A percentile compares a stretch with the other conserved stretches of the same genome.
Evolutionary conservation across 2,113 vertebrate species (phyloP).

Genomic region (Platysternon megacephalum): DNA sequence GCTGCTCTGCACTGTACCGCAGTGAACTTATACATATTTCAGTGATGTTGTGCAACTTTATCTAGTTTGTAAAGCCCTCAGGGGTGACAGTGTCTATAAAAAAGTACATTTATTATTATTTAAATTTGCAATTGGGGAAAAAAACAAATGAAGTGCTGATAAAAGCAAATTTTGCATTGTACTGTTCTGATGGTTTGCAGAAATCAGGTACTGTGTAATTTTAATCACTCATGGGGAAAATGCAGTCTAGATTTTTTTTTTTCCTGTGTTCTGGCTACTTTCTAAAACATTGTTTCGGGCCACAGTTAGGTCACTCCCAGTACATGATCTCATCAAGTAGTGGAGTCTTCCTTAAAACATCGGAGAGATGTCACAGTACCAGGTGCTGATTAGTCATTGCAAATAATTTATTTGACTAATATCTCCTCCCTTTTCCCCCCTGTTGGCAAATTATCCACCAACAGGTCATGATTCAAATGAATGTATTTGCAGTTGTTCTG

Average conservation of each 20-base stretch:
- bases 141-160: background rate
- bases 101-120: background rate
- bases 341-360: background rate
- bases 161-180: background rate
- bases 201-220: background rate
- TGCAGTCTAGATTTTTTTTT: background rate
- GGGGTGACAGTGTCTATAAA: background rate
- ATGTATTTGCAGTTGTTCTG: accelerated
- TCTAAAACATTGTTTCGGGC: background rate
- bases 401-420: conserved; percentile 5
- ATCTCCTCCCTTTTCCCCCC: background rate
- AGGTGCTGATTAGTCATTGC: background rate
- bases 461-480: background rate
- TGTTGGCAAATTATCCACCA: background rate
- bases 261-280: background rate
- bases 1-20: accelerated
- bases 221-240: background rate
- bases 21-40: accelerated
- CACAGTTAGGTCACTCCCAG: background rate
- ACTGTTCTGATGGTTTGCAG: background rate
- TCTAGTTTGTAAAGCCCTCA: background rate
- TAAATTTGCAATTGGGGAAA: background rate
- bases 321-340: background rate
- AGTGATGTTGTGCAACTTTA: background rate
- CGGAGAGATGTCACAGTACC: background rate